phyloP scores from a whole-genome alignment of 2,113 vertebrate species.

The Xenopus laevis region DNA sequence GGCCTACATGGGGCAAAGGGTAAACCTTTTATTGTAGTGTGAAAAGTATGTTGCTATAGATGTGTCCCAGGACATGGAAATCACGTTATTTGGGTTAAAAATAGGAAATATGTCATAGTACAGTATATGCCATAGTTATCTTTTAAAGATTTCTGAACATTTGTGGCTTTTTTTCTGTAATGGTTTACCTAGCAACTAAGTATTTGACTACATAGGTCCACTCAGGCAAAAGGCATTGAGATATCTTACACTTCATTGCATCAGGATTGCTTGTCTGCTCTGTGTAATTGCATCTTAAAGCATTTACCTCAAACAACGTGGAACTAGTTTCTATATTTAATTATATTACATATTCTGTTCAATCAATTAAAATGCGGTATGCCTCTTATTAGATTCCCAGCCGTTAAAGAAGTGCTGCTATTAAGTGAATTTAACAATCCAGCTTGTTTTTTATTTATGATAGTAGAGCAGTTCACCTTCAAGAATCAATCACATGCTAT shows the following conservation, averaged over 20 bases:
- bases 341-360: neutral
- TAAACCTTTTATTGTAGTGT: too few relatives aligned
- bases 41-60: too few relatives aligned
- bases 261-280: neutral
- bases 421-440: neutral
- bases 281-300: conserved; percentile 3
- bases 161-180: too few relatives aligned
- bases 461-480: too few relatives aligned
- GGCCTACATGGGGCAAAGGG: too few relatives aligned
- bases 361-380: neutral
- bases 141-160: neutral
- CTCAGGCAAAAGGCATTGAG: neutral
- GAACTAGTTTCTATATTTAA: neutral
- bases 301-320: neutral
- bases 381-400: neutral
- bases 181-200: neutral
- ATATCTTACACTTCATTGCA: neutral
- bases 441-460: neutral
- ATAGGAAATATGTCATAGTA: too few relatives aligned
- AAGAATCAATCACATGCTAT: too few relatives aligned
- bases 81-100: too few relatives aligned
- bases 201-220: neutral
- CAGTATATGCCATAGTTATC: too few relatives aligned
- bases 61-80: too few relatives aligned
- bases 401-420: neutral